A percentile compares a stretch with the other conserved stretches of the same genome.
These are phyloP conservation scores for Anthopleura sola DNA, from an alignment of 64 coral and sea anemone genomes.

Conservation along the genomic window DNA sequence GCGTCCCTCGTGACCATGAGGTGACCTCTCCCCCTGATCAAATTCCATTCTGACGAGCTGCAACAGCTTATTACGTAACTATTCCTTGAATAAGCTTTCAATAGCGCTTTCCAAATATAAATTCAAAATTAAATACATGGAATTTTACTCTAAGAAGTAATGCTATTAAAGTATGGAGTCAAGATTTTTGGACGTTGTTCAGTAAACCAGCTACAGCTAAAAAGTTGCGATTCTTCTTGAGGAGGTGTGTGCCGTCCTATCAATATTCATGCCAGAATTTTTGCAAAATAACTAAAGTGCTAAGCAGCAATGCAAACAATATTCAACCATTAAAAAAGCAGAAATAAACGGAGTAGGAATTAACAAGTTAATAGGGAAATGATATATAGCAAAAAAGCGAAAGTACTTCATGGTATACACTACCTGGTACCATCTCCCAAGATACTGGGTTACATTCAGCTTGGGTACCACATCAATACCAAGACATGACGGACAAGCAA, in stretches of 20 bases:
- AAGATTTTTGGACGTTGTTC: too few species aligned
- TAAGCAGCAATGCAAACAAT: neutral
- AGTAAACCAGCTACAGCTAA: too few species aligned
- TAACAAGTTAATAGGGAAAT: neutral
- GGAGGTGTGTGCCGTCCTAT: too few species aligned
- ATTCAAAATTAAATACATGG: neutral
- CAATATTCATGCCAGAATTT: neutral
- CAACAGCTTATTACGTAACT: neutral
- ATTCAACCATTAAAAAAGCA: too few species aligned
- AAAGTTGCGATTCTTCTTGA: too few species aligned
- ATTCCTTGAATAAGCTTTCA: neutral
- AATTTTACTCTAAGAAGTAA: neutral
- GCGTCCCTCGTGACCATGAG: neutral
- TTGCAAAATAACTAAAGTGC: neutral
- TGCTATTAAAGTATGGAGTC: neutral
- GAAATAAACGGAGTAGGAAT: neutral
- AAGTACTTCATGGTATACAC: neutral
- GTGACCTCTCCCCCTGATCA: too few species aligned
- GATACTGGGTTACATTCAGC: conserved; percentile 44
- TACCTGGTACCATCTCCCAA: conserved; percentile 65
- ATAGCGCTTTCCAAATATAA: neutral
- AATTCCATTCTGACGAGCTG: too few species aligned
- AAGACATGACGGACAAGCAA: neutral
- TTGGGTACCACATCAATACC: conserved; percentile 28
- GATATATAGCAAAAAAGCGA: neutral